Evolutionary conservation across 2,888 invertebrate genomes (phyloP).

Genomic region (Netelia fuscicornis): DNA sequence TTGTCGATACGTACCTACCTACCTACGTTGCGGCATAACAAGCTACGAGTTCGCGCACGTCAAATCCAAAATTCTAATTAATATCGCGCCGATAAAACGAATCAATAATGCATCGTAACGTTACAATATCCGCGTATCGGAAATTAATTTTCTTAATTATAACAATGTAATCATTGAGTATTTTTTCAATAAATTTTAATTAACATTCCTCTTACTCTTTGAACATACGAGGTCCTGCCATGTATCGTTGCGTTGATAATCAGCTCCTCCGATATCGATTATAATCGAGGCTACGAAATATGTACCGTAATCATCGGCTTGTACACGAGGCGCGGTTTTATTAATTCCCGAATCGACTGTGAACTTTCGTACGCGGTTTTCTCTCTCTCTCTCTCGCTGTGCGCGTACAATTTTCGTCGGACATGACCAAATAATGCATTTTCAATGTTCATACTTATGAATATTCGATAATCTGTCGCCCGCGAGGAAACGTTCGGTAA

Average conservation of each 20-base stretch:
- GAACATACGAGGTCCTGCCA: too few species aligned
- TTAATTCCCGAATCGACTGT: neutral
- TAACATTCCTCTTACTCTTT: too few species aligned
- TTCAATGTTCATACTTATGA: conserved; percentile 16
- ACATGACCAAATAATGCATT: conserved; percentile 11
- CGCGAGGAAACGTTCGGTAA: neutral
- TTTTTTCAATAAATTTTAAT: too few species aligned
- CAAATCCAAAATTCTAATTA: neutral
- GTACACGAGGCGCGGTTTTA: neutral
- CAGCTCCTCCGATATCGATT: neutral
- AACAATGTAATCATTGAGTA: too few species aligned
- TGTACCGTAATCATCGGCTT: neutral
- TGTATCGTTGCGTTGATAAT: neutral
- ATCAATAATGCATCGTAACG: neutral
- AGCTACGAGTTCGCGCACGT: neutral
- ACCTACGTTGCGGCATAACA: too few species aligned
- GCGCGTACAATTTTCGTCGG: neutral
- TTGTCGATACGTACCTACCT: too few species aligned
- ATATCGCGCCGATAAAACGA: neutral
- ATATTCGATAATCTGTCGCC: conserved; percentile 28
- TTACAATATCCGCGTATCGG: too few species aligned
- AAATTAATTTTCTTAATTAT: too few species aligned
- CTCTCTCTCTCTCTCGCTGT: neutral
- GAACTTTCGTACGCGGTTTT: neutral
- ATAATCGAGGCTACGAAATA: neutral